Conservation (phyloP, 2,113 vertebrate species). For the Asarcornis scutulata region DNA sequence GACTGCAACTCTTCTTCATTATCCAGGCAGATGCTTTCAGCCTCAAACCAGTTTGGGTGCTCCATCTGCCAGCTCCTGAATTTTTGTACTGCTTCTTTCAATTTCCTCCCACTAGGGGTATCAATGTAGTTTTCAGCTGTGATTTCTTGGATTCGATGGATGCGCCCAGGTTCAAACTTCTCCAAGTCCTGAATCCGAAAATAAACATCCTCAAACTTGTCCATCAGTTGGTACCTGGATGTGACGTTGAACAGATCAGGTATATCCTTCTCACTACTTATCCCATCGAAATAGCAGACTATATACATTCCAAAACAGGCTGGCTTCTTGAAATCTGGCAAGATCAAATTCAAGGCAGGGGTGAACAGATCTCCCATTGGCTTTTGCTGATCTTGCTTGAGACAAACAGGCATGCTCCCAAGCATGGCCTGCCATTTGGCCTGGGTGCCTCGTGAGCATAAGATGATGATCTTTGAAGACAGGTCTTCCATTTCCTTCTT, state of each 20-base stretch:
- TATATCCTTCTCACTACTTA: constrained; percentile 82
- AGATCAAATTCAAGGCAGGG: constrained; percentile 88
- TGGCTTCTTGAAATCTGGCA: constrained; percentile 88
- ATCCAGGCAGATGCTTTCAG: constrained; percentile 72
- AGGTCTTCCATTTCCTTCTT: constrained; percentile 82
- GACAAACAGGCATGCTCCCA: constrained; percentile 70
- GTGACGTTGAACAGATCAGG: constrained; percentile 88
- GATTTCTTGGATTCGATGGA: constrained; percentile 84
- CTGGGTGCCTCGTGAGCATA: constrained; percentile 90
- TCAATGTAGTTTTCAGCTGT: constrained; percentile 76
- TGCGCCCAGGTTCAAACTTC: constrained; percentile 86
- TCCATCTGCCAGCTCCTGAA: constrained; percentile 84
- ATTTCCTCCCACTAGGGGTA: constrained; percentile 81
- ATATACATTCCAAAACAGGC: constrained; percentile 89
- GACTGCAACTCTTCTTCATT: constrained; percentile 66
- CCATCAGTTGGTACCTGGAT: constrained; percentile 88
- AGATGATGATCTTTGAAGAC: constrained; percentile 87
- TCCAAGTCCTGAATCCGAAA: constrained; percentile 92
- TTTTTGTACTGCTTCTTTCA: constrained; percentile 81
- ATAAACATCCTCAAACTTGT: constrained; percentile 91
- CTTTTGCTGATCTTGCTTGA: constrained; percentile 83
- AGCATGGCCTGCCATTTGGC: constrained; percentile 95
- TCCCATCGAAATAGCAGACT: constrained; percentile 90
- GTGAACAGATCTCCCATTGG: constrained; percentile 88
- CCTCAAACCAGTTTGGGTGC: constrained; percentile 89